These are phyloP conservation scores for Apodemia zela DNA, from an alignment of 2,888 invertebrate species.

Conservation along the genomic window DNA sequence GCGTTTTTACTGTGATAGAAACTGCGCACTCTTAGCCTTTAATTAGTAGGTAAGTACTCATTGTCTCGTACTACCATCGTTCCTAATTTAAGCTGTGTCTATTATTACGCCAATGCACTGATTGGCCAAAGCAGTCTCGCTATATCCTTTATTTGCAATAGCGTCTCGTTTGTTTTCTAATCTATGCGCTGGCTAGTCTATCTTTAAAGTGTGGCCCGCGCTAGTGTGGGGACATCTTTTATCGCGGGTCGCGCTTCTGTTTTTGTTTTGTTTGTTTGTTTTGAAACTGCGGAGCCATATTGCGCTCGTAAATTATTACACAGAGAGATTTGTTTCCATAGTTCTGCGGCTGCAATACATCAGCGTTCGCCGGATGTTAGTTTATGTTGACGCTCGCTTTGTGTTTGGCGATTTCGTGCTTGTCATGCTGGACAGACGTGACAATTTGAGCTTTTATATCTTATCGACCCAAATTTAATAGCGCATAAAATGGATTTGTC, in stretches of 20 bases:
- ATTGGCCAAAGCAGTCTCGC: conserved; percentile 54
- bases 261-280: conserved; percentile 67
- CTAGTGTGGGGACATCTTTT: conserved; percentile 71
- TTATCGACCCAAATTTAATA: conserved; percentile 37
- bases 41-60: neutral
- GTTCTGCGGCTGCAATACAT: conserved; percentile 74
- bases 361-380: conserved; percentile 73
- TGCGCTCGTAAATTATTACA: conserved; percentile 74
- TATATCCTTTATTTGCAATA: conserved; percentile 51
- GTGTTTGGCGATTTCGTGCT: conserved; percentile 63
- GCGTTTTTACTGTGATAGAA: neutral
- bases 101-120: conserved; percentile 65
- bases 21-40: neutral
- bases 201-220: conserved; percentile 61
- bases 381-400: conserved; percentile 71
- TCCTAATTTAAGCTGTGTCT: conserved; percentile 72
- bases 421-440: conserved; percentile 51
- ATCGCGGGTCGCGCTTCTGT: conserved; percentile 64
- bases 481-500: conserved; percentile 30
- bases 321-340: conserved; percentile 77
- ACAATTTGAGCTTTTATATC: conserved; percentile 47
- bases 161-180: conserved; percentile 50
- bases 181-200: conserved; percentile 47
- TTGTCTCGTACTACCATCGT: conserved; percentile 40
- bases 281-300: conserved; percentile 67